Base-by-base conservation (phyloP, 1,140 invertebrate species). In the Brachionus angularis region DNA sequence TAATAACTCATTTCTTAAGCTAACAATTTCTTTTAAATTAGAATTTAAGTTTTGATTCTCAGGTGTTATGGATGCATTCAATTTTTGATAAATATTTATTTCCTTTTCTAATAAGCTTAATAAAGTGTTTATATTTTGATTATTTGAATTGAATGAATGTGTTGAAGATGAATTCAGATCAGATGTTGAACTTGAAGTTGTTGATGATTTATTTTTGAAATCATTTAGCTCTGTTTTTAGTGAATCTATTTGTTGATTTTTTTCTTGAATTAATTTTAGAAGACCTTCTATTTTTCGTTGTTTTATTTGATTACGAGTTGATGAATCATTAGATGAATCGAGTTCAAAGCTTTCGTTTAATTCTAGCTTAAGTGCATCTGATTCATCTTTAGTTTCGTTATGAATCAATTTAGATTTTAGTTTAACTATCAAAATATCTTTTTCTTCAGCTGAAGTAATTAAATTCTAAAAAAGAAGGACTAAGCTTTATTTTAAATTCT, bases 391-490 rank as follows among this genome's bases (percentile, higher is more conserved):
- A n/a, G 50, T 27, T 10, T 53, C n/a, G 7, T 29, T 55, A 33
- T 55, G 5, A 18, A 33, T 2, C 0, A 55, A 31, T 33, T 58
- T 58, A 23, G 53, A 58, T 58, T 58, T 58, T 5, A 58, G 33
- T 58, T 58, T 58, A 14, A 12, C 14, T 14, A 58, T 58, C 25
- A 58, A 58, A 58, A 39, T 34, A 39, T 58, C 53, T 27, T 58
- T 58, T 58, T 58, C 53, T 16, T 58, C 53, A 27, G 53, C 53
- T 5, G 53, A 58, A 12, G 39, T 58, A 1, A 58, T 36, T 21
- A 58, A 29, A 58, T 58, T 58, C 53, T 58, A 7, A 7, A 42
- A 42, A 58, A 42, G n/a, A n/a, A n/a, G n/a, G n/a, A n/a, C n/a
- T n/a, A n/a, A n/a, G n/a, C n/a, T n/a, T n/a, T n/a, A n/a, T n/a